Conservation (phyloP, 2,113 vertebrate species). For the Poeciliopsis turrubarensis region DNA sequence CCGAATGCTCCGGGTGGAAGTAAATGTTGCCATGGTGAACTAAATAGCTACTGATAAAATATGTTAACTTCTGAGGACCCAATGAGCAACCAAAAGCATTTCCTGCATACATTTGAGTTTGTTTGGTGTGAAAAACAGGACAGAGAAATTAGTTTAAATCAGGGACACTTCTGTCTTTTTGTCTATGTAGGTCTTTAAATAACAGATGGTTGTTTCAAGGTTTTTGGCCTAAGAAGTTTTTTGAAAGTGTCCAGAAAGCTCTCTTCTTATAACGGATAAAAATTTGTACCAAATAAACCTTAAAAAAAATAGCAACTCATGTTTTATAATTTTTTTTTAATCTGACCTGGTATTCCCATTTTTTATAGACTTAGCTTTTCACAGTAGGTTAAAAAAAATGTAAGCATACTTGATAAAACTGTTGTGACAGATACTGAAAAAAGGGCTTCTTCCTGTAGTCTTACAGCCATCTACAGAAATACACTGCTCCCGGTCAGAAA, state of each 20-base stretch:
- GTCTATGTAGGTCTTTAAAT: background rate
- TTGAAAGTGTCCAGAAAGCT: too few species aligned
- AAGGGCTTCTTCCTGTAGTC: too few species aligned
- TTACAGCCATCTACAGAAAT: too few species aligned
- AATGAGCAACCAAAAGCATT: background rate
- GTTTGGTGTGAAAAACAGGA: background rate
- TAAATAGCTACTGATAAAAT: background rate
- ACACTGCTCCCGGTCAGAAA: too few species aligned
- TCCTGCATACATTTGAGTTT: background rate
- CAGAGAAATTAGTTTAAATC: background rate
- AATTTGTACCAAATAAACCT: background rate
- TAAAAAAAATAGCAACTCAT: too few species aligned
- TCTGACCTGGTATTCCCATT: too few species aligned
- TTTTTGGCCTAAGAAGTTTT: background rate
- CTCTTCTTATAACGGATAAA: background rate
- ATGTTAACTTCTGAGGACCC: background rate
- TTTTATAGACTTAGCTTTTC: too few species aligned
- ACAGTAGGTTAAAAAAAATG: too few species aligned
- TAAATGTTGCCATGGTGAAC: constrained; percentile 1
- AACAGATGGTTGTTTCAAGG: background rate
- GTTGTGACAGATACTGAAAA: too few species aligned
- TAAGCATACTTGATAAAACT: too few species aligned
- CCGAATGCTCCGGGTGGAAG: background rate
- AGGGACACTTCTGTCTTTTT: background rate
- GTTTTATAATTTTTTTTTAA: too few species aligned